Conservation (phyloP, 2,888 invertebrate genomes). For the Tupiocoris notatus region DNA sequence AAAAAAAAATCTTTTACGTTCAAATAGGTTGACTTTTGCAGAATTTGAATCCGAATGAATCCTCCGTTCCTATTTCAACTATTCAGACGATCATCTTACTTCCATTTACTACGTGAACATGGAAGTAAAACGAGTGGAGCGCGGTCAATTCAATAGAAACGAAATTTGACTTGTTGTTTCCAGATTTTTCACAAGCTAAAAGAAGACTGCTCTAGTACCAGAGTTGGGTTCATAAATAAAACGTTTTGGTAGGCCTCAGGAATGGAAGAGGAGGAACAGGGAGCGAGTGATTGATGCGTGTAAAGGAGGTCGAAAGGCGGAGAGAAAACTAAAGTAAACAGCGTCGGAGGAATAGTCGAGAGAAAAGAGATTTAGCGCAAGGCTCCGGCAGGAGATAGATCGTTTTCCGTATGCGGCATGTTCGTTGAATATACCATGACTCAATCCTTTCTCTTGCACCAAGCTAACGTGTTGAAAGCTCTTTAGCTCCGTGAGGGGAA, state of each 20-base stretch:
- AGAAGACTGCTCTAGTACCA: neutral
- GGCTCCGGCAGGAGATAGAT: slow-evolving; percentile 31
- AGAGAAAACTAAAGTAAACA: slow-evolving; percentile 39
- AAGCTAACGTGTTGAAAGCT: slow-evolving; percentile 33
- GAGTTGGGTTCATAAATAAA: slow-evolving; percentile 31
- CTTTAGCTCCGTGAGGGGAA: slow-evolving; percentile 33
- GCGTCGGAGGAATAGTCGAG: slow-evolving; percentile 30
- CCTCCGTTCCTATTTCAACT: too few relatives aligned
- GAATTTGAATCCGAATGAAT: too few relatives aligned
- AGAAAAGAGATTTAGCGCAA: slow-evolving; percentile 38
- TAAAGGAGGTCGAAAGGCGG: slow-evolving; percentile 29
- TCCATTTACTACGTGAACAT: too few relatives aligned
- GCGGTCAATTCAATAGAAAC: too few relatives aligned
- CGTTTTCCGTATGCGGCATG: slow-evolving; percentile 35
- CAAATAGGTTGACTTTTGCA: too few relatives aligned
- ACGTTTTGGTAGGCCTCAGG: slow-evolving; percentile 8
- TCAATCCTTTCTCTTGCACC: slow-evolving; percentile 31
- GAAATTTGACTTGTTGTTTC: too few relatives aligned
- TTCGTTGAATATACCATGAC: slow-evolving; percentile 40
- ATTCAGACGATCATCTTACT: too few relatives aligned
- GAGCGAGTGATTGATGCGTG: slow-evolving; percentile 36
- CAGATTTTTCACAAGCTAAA: too few relatives aligned
- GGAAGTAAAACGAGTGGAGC: too few relatives aligned
- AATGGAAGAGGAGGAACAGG: neutral
- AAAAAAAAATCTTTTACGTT: too few relatives aligned